Conservation (phyloP, 2,113 vertebrate genomes). For the Theropithecus gelada region DNA sequence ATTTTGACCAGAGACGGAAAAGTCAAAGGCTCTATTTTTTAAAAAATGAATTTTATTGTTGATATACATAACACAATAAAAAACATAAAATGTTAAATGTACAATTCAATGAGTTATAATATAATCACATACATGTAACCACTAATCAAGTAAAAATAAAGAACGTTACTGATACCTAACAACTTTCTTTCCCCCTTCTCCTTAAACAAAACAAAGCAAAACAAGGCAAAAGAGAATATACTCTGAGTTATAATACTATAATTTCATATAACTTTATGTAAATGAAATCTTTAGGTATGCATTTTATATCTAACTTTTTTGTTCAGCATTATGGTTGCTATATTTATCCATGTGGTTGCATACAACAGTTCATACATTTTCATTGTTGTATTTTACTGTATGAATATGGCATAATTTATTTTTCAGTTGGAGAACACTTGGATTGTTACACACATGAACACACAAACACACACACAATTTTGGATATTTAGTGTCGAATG, state of each 20-base stretch:
- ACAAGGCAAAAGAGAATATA: neutral
- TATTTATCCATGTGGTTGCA: neutral
- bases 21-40: neutral
- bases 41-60: neutral
- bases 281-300: neutral
- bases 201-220: neutral
- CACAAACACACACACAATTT: neutral
- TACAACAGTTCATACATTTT: neutral
- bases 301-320: neutral
- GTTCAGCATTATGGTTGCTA: neutral
- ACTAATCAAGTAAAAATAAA: neutral
- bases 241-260: neutral
- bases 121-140: neutral
- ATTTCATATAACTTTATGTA: neutral
- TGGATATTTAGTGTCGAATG: neutral
- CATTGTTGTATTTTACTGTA: neutral
- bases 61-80: neutral
- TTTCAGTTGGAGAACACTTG: neutral
- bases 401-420: neutral
- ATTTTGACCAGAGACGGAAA: neutral
- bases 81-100: neutral
- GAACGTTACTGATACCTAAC: neutral
- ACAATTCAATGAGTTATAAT: neutral
- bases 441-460: neutral
- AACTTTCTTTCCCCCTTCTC: neutral